Evolutionary conservation across 1,140 invertebrate genomes (phyloP).

Genomic region (Caerostris darwini): DNA sequence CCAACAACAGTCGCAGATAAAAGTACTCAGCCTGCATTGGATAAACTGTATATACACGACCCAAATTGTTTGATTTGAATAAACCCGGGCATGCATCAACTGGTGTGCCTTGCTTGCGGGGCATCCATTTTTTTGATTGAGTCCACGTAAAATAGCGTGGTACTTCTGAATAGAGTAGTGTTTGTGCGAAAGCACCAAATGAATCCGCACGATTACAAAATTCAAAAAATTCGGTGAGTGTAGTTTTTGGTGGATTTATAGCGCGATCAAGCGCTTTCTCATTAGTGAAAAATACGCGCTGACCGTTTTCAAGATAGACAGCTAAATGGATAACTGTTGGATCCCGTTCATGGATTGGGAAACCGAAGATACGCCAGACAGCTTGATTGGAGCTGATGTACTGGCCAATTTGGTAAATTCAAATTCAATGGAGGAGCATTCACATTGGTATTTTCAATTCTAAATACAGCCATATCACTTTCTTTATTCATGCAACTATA

Average conservation of each 20-base stretch:
- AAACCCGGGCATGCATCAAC: no score
- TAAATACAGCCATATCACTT: slow-evolving; percentile 79
- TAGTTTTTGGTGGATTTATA: slow-evolving; percentile 63
- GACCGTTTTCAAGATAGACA: slow-evolving; percentile 83
- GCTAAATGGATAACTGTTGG: slow-evolving; percentile 82
- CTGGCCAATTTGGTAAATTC: slow-evolving; percentile 70
- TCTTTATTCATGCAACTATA: slow-evolving; percentile 81
- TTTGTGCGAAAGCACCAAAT: neutral
- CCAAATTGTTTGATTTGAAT: no score
- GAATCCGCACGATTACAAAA: slow-evolving; percentile 38
- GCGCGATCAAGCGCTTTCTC: slow-evolving; percentile 7
- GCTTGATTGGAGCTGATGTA: slow-evolving; percentile 79
- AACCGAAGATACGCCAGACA: slow-evolving; percentile 78
- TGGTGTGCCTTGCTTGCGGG: no score
- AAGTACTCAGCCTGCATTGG: neutral
- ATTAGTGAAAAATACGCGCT: slow-evolving; percentile 80
- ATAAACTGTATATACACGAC: neutral
- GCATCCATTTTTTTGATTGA: no score
- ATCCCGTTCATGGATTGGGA: slow-evolving; percentile 81
- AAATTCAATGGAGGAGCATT: slow-evolving; percentile 69
- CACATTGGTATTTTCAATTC: slow-evolving; percentile 7
- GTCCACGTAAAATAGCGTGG: no score
- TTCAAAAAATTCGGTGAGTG: slow-evolving; percentile 78
- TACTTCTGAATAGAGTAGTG: neutral
- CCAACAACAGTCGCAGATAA: slow-evolving; percentile 22